phyloP scores from a whole-genome alignment of 2,797 vertebrate genomes.

The Argya squamiceps region DNA sequence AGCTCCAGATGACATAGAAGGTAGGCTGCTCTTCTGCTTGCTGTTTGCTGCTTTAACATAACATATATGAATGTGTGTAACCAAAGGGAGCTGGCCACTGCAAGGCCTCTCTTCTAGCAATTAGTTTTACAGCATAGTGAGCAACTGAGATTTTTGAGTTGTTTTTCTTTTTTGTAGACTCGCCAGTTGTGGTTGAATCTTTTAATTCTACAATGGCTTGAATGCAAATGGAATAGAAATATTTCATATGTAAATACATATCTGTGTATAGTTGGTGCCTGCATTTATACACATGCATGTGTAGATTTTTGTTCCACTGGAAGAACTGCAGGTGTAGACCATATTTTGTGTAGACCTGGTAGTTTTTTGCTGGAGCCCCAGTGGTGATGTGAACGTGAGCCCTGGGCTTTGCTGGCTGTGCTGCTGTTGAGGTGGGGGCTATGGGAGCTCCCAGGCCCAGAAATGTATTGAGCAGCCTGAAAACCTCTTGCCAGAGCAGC shows the following conservation, averaged over 20 bases:
- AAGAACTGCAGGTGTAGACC: neutral
- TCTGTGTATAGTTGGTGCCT: neutral
- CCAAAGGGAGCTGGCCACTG: neutral
- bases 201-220: neutral
- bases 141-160: neutral
- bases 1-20: slow-evolving; percentile 79
- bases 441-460: neutral
- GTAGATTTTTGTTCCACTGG: neutral
- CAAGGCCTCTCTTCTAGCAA: neutral
- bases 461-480: neutral
- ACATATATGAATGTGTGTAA: neutral
- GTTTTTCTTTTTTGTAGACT: neutral
- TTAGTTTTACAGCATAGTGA: neutral
- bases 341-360: neutral
- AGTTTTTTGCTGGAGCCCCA: neutral
- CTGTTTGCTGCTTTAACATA: slow-evolving; percentile 1
- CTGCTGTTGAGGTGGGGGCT: neutral
- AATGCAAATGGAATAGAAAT: neutral
- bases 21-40: slow-evolving; percentile 68
- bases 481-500: neutral
- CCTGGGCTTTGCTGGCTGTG: neutral
- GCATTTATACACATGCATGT: fast-evolving
- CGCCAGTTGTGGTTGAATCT: neutral
- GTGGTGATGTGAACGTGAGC: fast-evolving
- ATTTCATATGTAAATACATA: fast-evolving